Percentiles rank a stretch among this genome's conserved stretches.
These are phyloP conservation scores for Orgyia antiqua DNA, from an alignment of 2,888 invertebrate species.

Conservation along the genomic window DNA sequence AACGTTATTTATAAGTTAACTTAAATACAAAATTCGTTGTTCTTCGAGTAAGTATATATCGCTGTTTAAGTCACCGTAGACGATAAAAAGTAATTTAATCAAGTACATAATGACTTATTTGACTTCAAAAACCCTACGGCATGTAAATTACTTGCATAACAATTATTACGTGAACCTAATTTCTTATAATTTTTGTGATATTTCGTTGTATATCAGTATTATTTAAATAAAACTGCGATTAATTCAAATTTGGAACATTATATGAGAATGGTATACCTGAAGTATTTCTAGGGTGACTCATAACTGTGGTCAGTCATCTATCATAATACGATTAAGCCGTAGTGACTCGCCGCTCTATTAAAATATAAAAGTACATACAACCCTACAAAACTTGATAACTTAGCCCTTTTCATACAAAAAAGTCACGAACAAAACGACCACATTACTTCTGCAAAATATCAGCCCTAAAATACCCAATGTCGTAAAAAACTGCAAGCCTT, in stretches of 20 bases:
- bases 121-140: too few species aligned
- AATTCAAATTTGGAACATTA: slow-evolving; percentile 2
- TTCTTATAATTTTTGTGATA: neutral
- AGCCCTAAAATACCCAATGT: slow-evolving; percentile 35
- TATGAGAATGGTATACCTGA: slow-evolving; percentile 5
- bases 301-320: slow-evolving; percentile 38
- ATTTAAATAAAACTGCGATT: neutral
- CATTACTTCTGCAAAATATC: slow-evolving; percentile 17
- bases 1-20: too few species aligned
- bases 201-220: neutral
- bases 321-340: slow-evolving; percentile 36
- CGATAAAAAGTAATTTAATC: too few species aligned
- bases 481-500: slow-evolving; percentile 52
- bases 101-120: too few species aligned
- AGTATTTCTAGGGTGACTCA: slow-evolving; percentile 40
- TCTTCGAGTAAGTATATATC: too few species aligned
- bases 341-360: slow-evolving; percentile 31
- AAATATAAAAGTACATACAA: slow-evolving; percentile 2
- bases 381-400: slow-evolving; percentile 9
- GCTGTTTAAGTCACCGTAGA: too few species aligned
- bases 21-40: too few species aligned
- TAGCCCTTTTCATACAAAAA: slow-evolving; percentile 14
- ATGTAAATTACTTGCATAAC: too few species aligned
- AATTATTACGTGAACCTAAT: too few species aligned
- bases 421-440: slow-evolving; percentile 12